Evolutionary conservation across 2,797 vertebrate species (phyloP), one percentile per base, ranked within the genome.

Genomic region (Eutrigla gurnardus): DNA sequence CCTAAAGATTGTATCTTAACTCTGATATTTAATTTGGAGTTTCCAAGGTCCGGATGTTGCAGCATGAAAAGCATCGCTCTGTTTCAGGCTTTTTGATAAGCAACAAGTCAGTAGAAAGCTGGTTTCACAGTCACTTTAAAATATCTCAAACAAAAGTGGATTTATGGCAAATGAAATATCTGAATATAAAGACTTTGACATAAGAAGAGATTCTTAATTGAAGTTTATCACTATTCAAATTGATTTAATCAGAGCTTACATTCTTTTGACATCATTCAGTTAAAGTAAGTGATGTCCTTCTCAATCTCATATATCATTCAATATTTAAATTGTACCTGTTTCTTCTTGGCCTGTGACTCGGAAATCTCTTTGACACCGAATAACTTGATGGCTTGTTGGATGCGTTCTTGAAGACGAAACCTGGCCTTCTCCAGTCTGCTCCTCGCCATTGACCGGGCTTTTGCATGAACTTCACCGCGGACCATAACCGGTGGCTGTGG

Each of bases 341-440:
- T 96, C 86, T 86, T 95, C 66, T 93, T 91, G 82, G 92, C 81
- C 65, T 94, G 89, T 11, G 91, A 89, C 59, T 91, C 79, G 0
- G 91, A 93, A 65, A 82, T 79, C 18, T 92, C 88, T 91, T 85
- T 95, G 53, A 93, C 89, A 42, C 79, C 75, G 39, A 97, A 91
- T 65, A 97, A 86, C 39, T 90, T 80, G 57, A 95, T 84, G 17
- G 95, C 96, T 78, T 93, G 93, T 0, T 77, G 88, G 86, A 98
- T 90, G 17, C 92, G 93, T 6, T 92, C 88, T 53, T 97, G 94
- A 3, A 98, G 90, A 0, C 86, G 92, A 57, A 88, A 89, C 82
- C 93, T 91, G 32, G 95, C 92, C 77, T 94, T 96, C 76, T 96
- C 95, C 91, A 97, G 92, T 65, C 91, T 86, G 73, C 82, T 89